Percentiles rank a stretch among this genome's conserved stretches.
These are phyloP conservation scores for Cyprinodon tularosa DNA, from an alignment of 2,113 vertebrate species.

Conservation along the genomic window DNA sequence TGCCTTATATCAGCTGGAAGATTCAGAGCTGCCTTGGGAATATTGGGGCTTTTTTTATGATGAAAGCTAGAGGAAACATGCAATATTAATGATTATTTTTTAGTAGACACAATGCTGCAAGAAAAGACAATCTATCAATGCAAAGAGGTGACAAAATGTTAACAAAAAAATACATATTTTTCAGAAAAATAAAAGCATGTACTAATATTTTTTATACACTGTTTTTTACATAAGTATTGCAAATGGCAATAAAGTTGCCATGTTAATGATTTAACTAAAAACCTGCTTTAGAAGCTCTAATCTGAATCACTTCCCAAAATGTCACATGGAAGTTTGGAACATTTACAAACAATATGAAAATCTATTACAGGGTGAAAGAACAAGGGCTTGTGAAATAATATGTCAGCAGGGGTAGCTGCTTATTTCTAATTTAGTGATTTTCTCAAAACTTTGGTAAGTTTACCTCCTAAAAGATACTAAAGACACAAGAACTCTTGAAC, in stretches of 20 bases:
- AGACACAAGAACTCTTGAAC: neutral
- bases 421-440: neutral
- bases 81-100: conserved; percentile 18
- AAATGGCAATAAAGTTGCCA: neutral
- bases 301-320: too few relatives aligned
- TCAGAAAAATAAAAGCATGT: too few relatives aligned
- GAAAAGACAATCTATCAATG: neutral
- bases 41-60: conserved; percentile 28
- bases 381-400: too few relatives aligned
- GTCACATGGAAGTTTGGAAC: too few relatives aligned
- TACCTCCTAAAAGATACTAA: neutral
- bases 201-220: too few relatives aligned
- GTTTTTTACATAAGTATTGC: neutral
- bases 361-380: neutral
- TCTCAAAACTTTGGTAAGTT: neutral
- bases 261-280: neutral
- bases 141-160: neutral
- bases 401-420: too few relatives aligned
- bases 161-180: too few relatives aligned
- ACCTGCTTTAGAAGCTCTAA: too few relatives aligned
- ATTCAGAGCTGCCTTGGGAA: conserved; percentile 29
- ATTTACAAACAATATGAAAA: too few relatives aligned
- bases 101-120: conserved; percentile 1
- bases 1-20: neutral
- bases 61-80: neutral